phyloP scores from a whole-genome alignment of 2,797 vertebrate genomes.

The Sebastes hopkinsi region DNA sequence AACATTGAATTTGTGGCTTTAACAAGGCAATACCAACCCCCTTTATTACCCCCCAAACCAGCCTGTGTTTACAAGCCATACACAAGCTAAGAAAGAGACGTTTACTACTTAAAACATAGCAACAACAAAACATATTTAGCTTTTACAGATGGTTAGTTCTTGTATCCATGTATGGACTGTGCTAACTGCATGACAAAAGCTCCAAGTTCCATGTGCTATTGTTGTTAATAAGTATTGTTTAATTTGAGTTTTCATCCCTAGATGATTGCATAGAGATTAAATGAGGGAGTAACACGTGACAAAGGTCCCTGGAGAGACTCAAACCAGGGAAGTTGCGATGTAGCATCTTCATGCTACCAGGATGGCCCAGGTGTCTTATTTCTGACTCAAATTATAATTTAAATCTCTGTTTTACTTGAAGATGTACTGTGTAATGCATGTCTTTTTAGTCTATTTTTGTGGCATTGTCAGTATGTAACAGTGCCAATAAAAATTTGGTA shows the following conservation, averaged over 20 bases:
- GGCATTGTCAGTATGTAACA: neutral
- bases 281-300: neutral
- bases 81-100: neutral
- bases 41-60: conserved; percentile 34
- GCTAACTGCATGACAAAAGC: neutral
- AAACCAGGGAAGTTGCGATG: neutral
- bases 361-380: neutral
- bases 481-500: conserved; percentile 21
- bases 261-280: neutral
- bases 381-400: neutral
- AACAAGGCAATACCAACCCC: conserved; percentile 11
- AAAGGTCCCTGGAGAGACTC: neutral
- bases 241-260: neutral
- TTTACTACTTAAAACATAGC: conserved; percentile 15
- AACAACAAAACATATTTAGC: conserved; percentile 20
- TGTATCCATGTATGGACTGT: neutral
- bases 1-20: conserved; percentile 17
- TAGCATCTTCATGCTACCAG: neutral
- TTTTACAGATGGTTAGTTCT: neutral
- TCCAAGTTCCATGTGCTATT: neutral
- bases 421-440: neutral
- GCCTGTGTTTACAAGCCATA: conserved; percentile 39
- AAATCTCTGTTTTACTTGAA: neutral
- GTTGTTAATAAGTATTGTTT: neutral
- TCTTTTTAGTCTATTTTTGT: neutral